Evolutionary conservation across 2,888 invertebrate species (phyloP).

Genomic region (Zelleria hepariella): DNA sequence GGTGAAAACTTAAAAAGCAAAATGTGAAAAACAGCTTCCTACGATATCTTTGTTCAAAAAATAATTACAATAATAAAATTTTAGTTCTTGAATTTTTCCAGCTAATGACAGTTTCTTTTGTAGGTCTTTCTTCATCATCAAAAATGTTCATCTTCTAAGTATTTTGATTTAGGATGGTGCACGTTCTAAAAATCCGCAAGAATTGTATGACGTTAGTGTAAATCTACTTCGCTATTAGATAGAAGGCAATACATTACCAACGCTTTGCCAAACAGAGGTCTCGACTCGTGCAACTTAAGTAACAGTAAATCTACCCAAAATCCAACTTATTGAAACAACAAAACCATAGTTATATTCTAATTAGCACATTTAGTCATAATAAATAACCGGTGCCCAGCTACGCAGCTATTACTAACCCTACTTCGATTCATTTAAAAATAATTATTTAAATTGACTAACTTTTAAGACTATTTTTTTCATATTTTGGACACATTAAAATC

Average conservation of each 20-base stretch:
- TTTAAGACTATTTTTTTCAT: constrained; percentile 48
- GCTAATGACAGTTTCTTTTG: no score
- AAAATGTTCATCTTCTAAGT: no score
- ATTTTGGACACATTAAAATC: constrained; percentile 40
- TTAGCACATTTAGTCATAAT: neutral
- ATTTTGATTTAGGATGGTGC: no score
- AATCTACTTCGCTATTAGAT: neutral
- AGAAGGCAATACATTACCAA: neutral
- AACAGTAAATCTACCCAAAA: constrained; percentile 45
- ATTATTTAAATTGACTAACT: constrained; percentile 51
- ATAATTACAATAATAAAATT: no score
- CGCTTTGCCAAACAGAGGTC: neutral
- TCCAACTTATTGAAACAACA: constrained; percentile 32
- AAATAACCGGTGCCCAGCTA: constrained; percentile 21
- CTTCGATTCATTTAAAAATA: constrained; percentile 39
- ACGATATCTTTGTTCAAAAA: neutral
- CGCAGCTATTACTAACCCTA: constrained; percentile 50
- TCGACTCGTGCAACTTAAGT: constrained; percentile 14
- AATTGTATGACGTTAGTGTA: neutral
- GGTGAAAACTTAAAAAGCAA: neutral
- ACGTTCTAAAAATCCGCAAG: neutral
- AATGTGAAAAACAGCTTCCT: no score
- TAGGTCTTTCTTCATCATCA: no score
- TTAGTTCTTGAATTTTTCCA: no score
- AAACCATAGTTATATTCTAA: neutral